These are phyloP conservation scores for Ennomos fuscantarius DNA, from an alignment of 2,888 invertebrate species.

Conservation along the genomic window DNA sequence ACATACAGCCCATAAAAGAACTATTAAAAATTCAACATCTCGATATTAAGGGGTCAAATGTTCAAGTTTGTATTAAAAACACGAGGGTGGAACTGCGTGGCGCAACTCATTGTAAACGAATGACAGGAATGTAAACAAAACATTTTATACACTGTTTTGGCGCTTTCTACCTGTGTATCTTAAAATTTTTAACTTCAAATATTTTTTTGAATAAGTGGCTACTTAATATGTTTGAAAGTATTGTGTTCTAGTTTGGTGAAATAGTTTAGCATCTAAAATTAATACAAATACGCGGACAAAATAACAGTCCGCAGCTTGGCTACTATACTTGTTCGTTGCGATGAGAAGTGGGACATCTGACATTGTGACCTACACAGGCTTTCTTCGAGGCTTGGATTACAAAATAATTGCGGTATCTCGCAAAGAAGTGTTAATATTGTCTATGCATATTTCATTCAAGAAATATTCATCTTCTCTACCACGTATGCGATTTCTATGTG, in stretches of 20 bases:
- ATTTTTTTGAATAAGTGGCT: too few relatives aligned
- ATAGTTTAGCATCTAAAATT: slow-evolving; percentile 22
- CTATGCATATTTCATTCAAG: slow-evolving; percentile 8
- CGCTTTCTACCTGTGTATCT: too few relatives aligned
- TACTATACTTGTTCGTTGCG: slow-evolving; percentile 60
- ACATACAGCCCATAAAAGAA: too few relatives aligned
- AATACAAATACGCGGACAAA: slow-evolving; percentile 57
- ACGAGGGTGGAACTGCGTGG: too few relatives aligned
- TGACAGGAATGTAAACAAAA: too few relatives aligned
- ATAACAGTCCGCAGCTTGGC: slow-evolving; percentile 70
- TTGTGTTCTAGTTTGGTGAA: slow-evolving; percentile 11
- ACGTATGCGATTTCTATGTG: slow-evolving; percentile 15
- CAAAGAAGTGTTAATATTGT: slow-evolving; percentile 30
- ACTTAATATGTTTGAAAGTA: too few relatives aligned
- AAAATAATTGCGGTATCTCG: slow-evolving; percentile 39
- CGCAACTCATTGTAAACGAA: too few relatives aligned
- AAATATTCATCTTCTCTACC: slow-evolving; percentile 3
- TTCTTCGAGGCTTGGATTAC: slow-evolving; percentile 52
- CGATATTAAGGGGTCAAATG: too few relatives aligned
- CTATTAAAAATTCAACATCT: too few relatives aligned
- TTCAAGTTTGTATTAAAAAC: too few relatives aligned
- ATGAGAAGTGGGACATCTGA: slow-evolving; percentile 76
- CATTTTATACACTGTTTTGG: too few relatives aligned
- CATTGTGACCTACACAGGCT: slow-evolving; percentile 72
- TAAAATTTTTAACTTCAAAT: too few relatives aligned